A percentile compares a stretch with the other conserved stretches of the same genome.
phyloP scores from a whole-genome alignment of 2,888 invertebrate genomes.

The Caenorhabditis wallacei region DNA sequence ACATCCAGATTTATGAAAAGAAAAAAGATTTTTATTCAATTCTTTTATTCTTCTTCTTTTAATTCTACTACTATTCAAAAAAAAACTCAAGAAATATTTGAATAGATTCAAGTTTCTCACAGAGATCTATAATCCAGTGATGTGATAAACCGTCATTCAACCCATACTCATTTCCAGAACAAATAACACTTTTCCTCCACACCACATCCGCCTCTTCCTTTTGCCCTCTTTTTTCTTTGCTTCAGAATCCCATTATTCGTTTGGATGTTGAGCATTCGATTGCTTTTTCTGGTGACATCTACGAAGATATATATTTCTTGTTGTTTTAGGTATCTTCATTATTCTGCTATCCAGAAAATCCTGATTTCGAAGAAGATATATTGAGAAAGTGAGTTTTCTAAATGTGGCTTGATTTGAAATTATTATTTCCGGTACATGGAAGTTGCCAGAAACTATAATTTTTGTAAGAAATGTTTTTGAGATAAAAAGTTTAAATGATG shows the following conservation, averaged over 20 bases:
- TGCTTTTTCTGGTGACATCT: constrained; percentile 32
- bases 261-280: constrained; percentile 18
- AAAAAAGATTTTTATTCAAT: background rate
- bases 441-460: too few species aligned
- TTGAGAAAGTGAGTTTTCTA: background rate
- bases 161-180: constrained; percentile 34
- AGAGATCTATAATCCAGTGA: constrained; percentile 9
- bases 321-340: constrained; percentile 15
- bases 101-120: background rate
- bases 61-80: background rate
- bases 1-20: constrained; percentile 45
- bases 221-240: constrained; percentile 9
- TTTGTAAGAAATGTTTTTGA: too few species aligned
- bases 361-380: background rate
- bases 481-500: too few species aligned
- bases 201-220: constrained; percentile 7
- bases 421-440: background rate
- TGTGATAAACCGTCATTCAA: constrained; percentile 18
- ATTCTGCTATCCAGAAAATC: background rate
- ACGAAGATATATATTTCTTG: constrained; percentile 16
- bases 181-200: constrained; percentile 29
- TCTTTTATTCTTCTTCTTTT: background rate
- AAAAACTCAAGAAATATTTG: too few species aligned
- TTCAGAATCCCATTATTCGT: constrained; percentile 53
- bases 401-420: background rate